These are phyloP conservation scores for Oxystoma pomonae DNA, from an alignment of 2,888 invertebrate species.

Conservation along the genomic window DNA sequence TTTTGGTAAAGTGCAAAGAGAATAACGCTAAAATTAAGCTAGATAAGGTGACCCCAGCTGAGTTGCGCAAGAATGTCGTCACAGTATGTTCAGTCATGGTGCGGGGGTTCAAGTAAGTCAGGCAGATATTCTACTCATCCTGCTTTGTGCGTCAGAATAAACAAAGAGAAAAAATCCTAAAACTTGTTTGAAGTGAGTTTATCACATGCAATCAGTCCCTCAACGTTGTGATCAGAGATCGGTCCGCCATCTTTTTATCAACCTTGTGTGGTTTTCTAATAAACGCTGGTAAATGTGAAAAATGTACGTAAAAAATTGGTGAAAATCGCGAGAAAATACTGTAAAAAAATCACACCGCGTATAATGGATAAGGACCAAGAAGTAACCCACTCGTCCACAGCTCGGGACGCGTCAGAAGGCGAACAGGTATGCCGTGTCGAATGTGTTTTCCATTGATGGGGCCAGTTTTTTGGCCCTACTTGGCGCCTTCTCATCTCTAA, in stretches of 20 bases:
- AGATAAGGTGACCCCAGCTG: background rate
- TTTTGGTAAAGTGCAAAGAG: conserved; percentile 40
- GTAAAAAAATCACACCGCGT: background rate
- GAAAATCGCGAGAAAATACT: background rate
- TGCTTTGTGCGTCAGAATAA: no score
- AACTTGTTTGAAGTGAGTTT: background rate
- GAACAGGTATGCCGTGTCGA: background rate
- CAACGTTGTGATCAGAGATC: background rate
- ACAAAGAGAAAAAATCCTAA: background rate
- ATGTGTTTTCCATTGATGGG: no score
- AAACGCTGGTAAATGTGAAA: background rate
- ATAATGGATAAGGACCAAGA: background rate
- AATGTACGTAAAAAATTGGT: background rate
- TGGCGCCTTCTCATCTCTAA: conserved; percentile 41
- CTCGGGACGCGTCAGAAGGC: background rate
- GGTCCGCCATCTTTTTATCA: background rate
- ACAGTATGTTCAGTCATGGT: background rate
- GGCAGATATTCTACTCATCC: no score
- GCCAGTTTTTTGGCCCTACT: no score
- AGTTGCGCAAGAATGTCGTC: conserved; percentile 27
- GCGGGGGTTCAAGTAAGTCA: background rate
- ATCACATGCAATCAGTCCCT: background rate
- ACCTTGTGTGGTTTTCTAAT: background rate
- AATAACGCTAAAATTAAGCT: conserved; percentile 35
- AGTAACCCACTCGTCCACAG: background rate